phyloP scores from a whole-genome alignment of 1,140 invertebrate species.

The Parapsyche elsis region DNA sequence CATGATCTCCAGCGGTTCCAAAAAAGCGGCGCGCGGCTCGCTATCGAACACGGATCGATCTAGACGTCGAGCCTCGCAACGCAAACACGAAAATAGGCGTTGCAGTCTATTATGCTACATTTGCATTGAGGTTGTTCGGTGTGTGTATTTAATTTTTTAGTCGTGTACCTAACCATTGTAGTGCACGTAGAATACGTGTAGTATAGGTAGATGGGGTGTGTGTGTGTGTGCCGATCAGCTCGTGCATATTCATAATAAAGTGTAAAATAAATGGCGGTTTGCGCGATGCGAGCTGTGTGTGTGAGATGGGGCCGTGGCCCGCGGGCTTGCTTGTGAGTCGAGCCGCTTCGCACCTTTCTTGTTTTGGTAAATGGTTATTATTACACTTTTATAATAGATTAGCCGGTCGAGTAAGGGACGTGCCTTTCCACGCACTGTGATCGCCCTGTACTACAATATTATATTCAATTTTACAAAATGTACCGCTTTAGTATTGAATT shows the following conservation, averaged over 20 bases:
- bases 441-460: background rate
- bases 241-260: background rate
- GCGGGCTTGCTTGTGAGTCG: conserved; percentile 40
- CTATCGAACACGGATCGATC: background rate
- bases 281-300: too few relatives aligned
- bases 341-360: conserved; percentile 56
- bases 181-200: too few relatives aligned
- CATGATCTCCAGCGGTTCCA: background rate
- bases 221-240: background rate
- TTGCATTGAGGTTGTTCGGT: too few relatives aligned
- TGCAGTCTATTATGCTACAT: too few relatives aligned
- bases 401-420: conserved; percentile 31
- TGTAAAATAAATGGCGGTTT: too few relatives aligned
- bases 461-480: too few relatives aligned
- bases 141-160: too few relatives aligned
- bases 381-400: conserved; percentile 57
- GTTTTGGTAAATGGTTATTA: conserved; percentile 56
- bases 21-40: background rate
- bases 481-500: too few relatives aligned
- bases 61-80: too few relatives aligned
- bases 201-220: too few relatives aligned
- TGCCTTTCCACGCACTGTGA: background rate
- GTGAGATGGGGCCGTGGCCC: conserved; percentile 32
- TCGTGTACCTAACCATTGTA: too few relatives aligned
- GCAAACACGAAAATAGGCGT: too few relatives aligned